Evolutionary conservation across 2,888 invertebrate genomes (phyloP), one percentile per base, ranked within the genome.

Genomic region (Brachycybe producta): DNA sequence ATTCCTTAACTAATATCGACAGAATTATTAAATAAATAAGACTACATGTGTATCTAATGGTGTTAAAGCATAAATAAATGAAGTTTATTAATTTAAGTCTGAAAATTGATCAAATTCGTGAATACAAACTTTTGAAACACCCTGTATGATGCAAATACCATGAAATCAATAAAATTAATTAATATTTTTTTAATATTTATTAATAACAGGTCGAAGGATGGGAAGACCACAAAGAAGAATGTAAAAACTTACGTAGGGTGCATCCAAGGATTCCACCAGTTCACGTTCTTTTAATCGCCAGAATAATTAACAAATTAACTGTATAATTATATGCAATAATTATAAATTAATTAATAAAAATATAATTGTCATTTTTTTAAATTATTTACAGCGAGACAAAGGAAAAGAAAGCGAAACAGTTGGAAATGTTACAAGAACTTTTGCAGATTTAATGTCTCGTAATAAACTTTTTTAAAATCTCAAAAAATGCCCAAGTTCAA

Each of bases 361-460:
- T 8, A 41, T 19, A 21, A 21, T 21, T 41, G 5, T 41, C 7
- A 41, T 5, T 41, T 17, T 23, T 8, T 23, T 41, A 8, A 7
- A 8, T 11, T n/a, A 13, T 21, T 41, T 41, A 23, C 8, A 41
- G 41, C 19, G 24, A 41, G 41, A 17, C 7, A 24, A 23, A 5
- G 24, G 11, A 17, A 5, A 41, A 21, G 13, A 8, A 38, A 41
- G 41, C 5, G 46, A 55, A 54, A 41, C 34, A 30, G 41, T 54
- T 5, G 49, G 51, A 44, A 48, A 44, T 5, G 40, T 43, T 28
- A 43, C 75, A 58, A 73, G 87, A 50, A 80, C 77, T 68, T 90
- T 86, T 70, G 80, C 81, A 61, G 85, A 90, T 68, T 69, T 91
- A 21, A 86, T 88, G 85, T 85, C 90, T 44, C 91, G 90, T 90